Evolutionary conservation across 2,797 vertebrate species (phyloP), one percentile per base, ranked within the genome.

Genomic region (Saxicola maurus): DNA sequence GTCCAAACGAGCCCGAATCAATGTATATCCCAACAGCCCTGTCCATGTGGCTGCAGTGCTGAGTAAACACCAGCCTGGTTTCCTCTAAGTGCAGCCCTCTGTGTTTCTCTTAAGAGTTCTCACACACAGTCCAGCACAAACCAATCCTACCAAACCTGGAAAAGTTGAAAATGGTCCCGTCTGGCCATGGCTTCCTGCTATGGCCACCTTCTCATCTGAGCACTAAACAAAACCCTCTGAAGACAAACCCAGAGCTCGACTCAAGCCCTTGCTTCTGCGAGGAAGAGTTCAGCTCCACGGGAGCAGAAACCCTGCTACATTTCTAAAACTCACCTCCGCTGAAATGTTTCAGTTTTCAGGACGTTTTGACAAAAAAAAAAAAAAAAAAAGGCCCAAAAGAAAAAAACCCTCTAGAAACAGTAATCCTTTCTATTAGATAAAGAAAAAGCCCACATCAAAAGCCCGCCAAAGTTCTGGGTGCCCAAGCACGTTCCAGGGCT

Each of bases 1-100:
- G 40, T 42, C 49, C 37, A 33, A 38, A 35, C 6, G 27, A 71
- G 25, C 3, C 19, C 31, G 1, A 19, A 55, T 14, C 6, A 4
- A 24, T 2, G 2, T 7, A 42, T 6, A 57, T n/a, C 19, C 60
- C 76, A 82, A 35, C 3, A 80, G 49, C 11, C 17, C 25, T 9
- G n/a, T 24, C 53, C 45, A 24, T 7, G 23, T 0, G 0, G 31
- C 33, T 49, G 46, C 82, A 56, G 33, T 0, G 0, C 11, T 17
- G 55, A 42, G 55, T 4, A 6, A 51, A 51, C 0, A 1, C 28
- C n/a, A 51, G 20, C 16, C 11, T 7, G 23, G 17, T 17, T 52
- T 80, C 56, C 49, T 30, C 79, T 53, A 4, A 14, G 51, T 12
- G 35, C 59, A 72, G 35, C 20, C 42, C 35, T 40, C 16, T 7